Base-by-base conservation (phyloP, 1,140 invertebrate genomes). In the Brachionus manjavacas region DNA sequence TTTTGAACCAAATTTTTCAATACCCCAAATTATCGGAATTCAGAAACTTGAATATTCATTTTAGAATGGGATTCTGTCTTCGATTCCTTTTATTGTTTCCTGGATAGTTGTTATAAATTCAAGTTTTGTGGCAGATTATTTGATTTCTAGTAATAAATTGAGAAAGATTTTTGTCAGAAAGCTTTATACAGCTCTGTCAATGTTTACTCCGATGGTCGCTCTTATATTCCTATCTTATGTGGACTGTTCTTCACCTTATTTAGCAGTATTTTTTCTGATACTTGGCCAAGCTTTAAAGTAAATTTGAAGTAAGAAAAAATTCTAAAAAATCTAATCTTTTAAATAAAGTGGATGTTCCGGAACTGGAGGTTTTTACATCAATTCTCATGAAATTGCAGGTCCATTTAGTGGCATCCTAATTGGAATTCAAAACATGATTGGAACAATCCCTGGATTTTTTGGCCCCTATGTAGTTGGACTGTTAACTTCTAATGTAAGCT, bases 401-500 rank as follows among this genome's bases (percentile, higher is more conserved):
- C 79, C 79, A 25, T 81, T 43, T 46, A 81, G 35, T 68, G 41
- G 79, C 6, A 81, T 81, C 43, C 25, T 81, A 25, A 64, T 81
- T 68, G 64, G 79, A 14, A 81, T 81, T 64, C 52, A 64, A 68
- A 81, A 81, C 25, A 81, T 64, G 52, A 43, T 60, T 46, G 79
- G 79, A 64, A 81, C 52, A 8, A 60, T 81, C 3, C 64, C 79
- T 9, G 79, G 79, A 11, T 68, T 81, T 60, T 11, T 64, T 23
- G 79, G 52, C 6, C 79, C 79, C 23, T 81, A 81, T 31, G 16
- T 81, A 25, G 52, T 68, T 81, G 25, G 52, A n/a, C 20, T 64
- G 4, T 20, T 81, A 20, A 81, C 79, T 25, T 20, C 23, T 11
- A 81, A 81, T 68, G 79, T 81, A 81, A 11, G 20, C 1, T 3